phyloP scores from a whole-genome alignment of 2,797 vertebrate species.

The Sebastes cheni region DNA sequence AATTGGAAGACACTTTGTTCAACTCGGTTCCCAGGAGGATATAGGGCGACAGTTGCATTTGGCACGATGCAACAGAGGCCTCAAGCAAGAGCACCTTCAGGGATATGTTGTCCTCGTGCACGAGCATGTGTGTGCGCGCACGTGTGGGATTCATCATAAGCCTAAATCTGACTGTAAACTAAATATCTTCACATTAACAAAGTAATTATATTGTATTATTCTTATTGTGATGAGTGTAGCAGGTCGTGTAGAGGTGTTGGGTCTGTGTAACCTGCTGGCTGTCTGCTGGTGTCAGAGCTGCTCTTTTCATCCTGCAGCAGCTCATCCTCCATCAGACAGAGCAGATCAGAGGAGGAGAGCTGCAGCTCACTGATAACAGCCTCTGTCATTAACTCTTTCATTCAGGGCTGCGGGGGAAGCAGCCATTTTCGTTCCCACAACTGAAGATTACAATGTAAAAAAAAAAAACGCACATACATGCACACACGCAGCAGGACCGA shows the following conservation, averaged over 20 bases:
- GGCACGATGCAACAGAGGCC: not conserved
- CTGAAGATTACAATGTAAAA: not conserved
- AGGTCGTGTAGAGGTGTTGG: constrained; percentile 32
- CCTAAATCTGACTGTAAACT: not conserved
- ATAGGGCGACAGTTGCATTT: not conserved
- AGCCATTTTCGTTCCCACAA: constrained; percentile 51
- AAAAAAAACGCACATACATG: not conserved
- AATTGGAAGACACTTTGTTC: too few relatives aligned
- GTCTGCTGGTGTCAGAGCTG: constrained; percentile 62
- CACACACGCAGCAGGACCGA: not conserved
- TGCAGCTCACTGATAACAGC: constrained; percentile 88
- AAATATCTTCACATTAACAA: not conserved
- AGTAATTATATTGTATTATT: not conserved
- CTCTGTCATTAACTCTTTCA: constrained; percentile 78
- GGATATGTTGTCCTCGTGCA: not conserved
- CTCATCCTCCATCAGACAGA: constrained; percentile 74
- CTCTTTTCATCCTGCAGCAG: constrained; percentile 76
- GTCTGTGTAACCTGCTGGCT: constrained; percentile 47
- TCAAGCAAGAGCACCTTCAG: not conserved
- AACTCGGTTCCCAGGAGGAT: too few relatives aligned
- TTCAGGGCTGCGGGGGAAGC: constrained; percentile 20
- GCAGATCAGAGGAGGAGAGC: constrained; percentile 67
- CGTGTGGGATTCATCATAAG: not conserved
- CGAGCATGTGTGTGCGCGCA: not conserved
- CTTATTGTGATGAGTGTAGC: not conserved